phyloP scores from a whole-genome alignment of 2,797 vertebrate genomes.

The Dicrostonyx torquatus region DNA sequence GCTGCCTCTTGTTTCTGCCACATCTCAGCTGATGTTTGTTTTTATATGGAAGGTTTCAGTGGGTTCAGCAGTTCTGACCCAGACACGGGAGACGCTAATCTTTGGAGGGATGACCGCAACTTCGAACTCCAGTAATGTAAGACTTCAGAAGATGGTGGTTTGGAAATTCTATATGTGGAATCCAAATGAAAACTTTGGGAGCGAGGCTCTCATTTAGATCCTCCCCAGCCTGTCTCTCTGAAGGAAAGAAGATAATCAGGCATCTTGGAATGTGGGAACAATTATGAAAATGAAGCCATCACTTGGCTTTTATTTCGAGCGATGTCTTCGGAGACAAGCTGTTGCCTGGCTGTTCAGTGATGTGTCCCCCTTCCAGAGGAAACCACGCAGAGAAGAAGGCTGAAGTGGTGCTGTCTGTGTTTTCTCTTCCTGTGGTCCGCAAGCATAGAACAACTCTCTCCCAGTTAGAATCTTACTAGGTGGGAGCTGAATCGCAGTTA shows the following conservation, averaged over 20 bases:
- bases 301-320: slow-evolving; percentile 73
- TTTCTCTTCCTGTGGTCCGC: neutral
- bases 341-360: slow-evolving; percentile 61
- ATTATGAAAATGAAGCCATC: slow-evolving; percentile 85
- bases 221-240: slow-evolving; percentile 83
- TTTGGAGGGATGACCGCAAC: slow-evolving; percentile 83
- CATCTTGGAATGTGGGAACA: slow-evolving; percentile 84
- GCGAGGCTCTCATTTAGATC: slow-evolving; percentile 88
- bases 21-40: slow-evolving; percentile 22
- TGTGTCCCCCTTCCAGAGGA: slow-evolving; percentile 23
- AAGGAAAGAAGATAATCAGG: slow-evolving; percentile 77
- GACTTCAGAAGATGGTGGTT: slow-evolving; percentile 87
- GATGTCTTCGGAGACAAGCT: slow-evolving; percentile 56
- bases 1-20: slow-evolving; percentile 18
- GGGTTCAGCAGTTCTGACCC: slow-evolving; percentile 63
- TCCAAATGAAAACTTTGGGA: slow-evolving; percentile 85
- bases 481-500: neutral
- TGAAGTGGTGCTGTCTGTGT: rapidly evolving
- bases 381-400: neutral
- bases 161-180: slow-evolving; percentile 87
- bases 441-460: neutral
- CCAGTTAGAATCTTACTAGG: neutral
- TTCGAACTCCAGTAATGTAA: slow-evolving; percentile 86
- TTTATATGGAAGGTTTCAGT: slow-evolving; percentile 53
- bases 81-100: slow-evolving; percentile 75